Evolutionary conservation across 2,888 invertebrate genomes (phyloP).

Genomic region (Nycteola revayana): DNA sequence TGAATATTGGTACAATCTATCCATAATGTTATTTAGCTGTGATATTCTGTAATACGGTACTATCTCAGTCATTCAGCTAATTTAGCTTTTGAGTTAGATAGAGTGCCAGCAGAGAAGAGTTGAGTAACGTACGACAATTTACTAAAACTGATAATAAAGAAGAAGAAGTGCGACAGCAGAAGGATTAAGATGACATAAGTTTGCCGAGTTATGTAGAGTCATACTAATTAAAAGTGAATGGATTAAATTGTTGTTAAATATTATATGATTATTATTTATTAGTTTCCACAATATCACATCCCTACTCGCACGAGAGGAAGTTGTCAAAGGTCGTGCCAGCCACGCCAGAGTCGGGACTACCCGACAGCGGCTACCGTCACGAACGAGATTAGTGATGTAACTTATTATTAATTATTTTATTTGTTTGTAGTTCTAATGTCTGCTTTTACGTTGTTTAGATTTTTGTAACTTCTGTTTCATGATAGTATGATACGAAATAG

Average conservation of each 20-base stretch:
- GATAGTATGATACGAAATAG: slow-evolving; percentile 4
- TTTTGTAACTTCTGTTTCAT: slow-evolving; percentile 5
- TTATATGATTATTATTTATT: slow-evolving; percentile 1
- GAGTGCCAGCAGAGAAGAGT: slow-evolving; percentile 7
- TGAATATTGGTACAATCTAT: too few relatives aligned
- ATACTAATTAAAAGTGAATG: not conserved
- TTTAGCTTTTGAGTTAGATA: slow-evolving; percentile 8
- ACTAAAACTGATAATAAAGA: slow-evolving; percentile 8
- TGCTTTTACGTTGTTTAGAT: slow-evolving; percentile 2
- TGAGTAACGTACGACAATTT: slow-evolving; percentile 5
- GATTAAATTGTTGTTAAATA: slow-evolving; percentile 1
- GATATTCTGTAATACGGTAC: too few relatives aligned
- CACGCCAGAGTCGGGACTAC: slow-evolving; percentile 1
- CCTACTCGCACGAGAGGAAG: slow-evolving; percentile 1
- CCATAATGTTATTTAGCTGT: too few relatives aligned
- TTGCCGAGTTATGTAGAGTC: slow-evolving; percentile 1
- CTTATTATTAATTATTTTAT: slow-evolving; percentile 4
- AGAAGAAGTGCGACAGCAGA: slow-evolving; percentile 5
- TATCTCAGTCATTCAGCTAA: too few relatives aligned
- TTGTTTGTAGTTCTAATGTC: slow-evolving; percentile 2
- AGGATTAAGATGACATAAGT: slow-evolving; percentile 1
- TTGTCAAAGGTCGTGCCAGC: slow-evolving; percentile 1
- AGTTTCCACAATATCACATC: slow-evolving; percentile 1
- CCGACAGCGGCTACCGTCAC: slow-evolving; percentile 1
- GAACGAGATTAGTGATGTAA: slow-evolving; percentile 1